A percentile compares a stretch with the other conserved stretches of the same genome.
Evolutionary conservation across 2,888 invertebrate species (phyloP).

Genomic region (Timema cristinae): DNA sequence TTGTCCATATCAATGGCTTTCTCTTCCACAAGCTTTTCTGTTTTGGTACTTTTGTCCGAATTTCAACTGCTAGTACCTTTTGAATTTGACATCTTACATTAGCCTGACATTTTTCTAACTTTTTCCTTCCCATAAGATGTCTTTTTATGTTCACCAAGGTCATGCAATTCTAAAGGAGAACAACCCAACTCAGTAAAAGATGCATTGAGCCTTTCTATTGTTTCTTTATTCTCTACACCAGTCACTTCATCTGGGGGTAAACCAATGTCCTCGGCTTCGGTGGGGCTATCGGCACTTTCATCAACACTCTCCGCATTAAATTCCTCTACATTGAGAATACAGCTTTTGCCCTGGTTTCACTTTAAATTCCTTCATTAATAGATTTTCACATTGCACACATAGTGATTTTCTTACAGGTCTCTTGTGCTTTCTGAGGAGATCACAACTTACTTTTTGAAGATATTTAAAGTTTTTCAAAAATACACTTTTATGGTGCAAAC

Average conservation of each 20-base stretch:
- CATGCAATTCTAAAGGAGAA: constrained; percentile 9
- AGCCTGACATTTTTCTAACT: background rate
- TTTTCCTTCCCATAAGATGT: background rate
- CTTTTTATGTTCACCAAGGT: too few relatives aligned
- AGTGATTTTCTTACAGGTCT: constrained; percentile 1
- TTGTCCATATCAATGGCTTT: constrained; percentile 6
- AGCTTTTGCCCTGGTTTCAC: constrained; percentile 11
- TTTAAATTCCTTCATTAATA: constrained; percentile 7
- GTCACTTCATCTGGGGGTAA: background rate
- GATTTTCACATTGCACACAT: background rate
- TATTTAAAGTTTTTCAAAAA: constrained; percentile 8
- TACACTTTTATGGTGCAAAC: background rate
- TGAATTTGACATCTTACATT: background rate
- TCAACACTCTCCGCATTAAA: background rate
- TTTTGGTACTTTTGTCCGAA: background rate
- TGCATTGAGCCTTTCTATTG: constrained; percentile 9
- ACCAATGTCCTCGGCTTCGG: background rate
- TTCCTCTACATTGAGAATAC: background rate
- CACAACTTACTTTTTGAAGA: too few relatives aligned
- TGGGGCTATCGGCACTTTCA: background rate
- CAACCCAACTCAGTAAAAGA: background rate
- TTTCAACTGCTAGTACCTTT: background rate
- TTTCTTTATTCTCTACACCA: constrained; percentile 6
- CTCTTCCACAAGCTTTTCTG: constrained; percentile 4
- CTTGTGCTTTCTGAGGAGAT: constrained; percentile 2